Evolutionary conservation across 2,888 invertebrate genomes (phyloP).

Genomic region (Enoplolaimus lenunculus): DNA sequence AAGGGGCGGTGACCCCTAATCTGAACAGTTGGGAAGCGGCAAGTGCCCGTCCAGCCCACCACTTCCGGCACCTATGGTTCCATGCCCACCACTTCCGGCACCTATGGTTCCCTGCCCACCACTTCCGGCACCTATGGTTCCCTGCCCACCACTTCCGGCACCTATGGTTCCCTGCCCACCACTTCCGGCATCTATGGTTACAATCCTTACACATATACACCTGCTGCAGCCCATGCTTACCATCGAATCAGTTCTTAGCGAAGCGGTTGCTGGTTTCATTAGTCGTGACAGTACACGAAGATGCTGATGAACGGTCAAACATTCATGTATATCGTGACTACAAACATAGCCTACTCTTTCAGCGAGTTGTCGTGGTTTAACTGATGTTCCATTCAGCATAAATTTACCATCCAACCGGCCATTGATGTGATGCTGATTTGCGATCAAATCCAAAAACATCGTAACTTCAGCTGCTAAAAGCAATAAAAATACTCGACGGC

Average conservation of each 20-base stretch:
- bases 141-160: too few relatives aligned
- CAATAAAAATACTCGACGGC: neutral
- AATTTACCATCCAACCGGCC: conserved; percentile 58
- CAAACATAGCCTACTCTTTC: conserved; percentile 61
- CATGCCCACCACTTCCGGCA: too few relatives aligned
- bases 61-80: too few relatives aligned
- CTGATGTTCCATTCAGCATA: conserved; percentile 68
- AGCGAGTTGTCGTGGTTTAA: conserved; percentile 53
- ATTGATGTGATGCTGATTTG: conserved; percentile 54
- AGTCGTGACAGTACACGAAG: conserved; percentile 56
- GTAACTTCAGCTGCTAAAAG: conserved; percentile 61
- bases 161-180: too few relatives aligned
- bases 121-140: too few relatives aligned
- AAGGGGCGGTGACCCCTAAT: too few relatives aligned
- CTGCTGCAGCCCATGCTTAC: too few relatives aligned
- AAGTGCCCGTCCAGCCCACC: too few relatives aligned
- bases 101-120: too few relatives aligned
- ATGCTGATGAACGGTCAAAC: conserved; percentile 77
- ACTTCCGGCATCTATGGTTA: too few relatives aligned
- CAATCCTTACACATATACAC: too few relatives aligned
- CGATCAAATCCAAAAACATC: conserved; percentile 64
- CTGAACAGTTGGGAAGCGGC: too few relatives aligned
- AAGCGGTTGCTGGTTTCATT: conserved; percentile 26
- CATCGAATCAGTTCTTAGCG: conserved; percentile 14
- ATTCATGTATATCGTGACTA: conserved; percentile 61